Base-by-base conservation (phyloP, 2,797 vertebrate species). In the Mus caroli region DNA sequence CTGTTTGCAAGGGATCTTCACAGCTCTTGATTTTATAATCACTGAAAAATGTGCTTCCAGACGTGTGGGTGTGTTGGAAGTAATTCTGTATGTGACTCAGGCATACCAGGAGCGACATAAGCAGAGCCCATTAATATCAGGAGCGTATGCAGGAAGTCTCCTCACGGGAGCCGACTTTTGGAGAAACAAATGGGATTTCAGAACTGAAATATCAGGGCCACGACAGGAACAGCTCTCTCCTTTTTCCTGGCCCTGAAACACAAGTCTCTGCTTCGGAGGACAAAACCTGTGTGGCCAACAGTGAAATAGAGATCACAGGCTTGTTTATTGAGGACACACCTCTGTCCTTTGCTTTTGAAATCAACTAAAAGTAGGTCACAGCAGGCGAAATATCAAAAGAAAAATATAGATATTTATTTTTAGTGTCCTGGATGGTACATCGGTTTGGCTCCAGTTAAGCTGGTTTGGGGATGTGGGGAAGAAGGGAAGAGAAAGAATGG, bases 351-450 rank as follows among this genome's bases (percentile, higher is more conserved):
- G 90, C 94, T 97, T 97, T 97, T 95, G 93, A 96, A 96, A 96
- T 76, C 88, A 96, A 90, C 85, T 91, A 76, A 96, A 98, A 98
- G 91, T 97, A 92, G 97, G 97, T 93, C 97, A 96, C 78, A 96
- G 96, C 92, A 96, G 92, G 94, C 78, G 93, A 96, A 97, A 97
- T 94, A 97, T 96, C 90, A 97, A 94, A 97, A 95, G 92, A 95
- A 96, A 96, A 96, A 96, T 97, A 96, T 91, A 95, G 84, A 62
- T 96, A 96, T 94, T 98, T 98, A 96, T 96, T 98, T 97, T 96
- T 96, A 97, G 96, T 87, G 85, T 91, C 85, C 85, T 96, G 31
- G 43, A 93, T 89, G 90, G 85, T 95, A 78, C 77, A 71, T 93
- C 82, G 40, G 82, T 93, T 94, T 94, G 94, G 62, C 78, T 85